These are phyloP conservation scores for Drosophila paracracens DNA, from an alignment of 2,888 invertebrate genomes.

Conservation along the genomic window DNA sequence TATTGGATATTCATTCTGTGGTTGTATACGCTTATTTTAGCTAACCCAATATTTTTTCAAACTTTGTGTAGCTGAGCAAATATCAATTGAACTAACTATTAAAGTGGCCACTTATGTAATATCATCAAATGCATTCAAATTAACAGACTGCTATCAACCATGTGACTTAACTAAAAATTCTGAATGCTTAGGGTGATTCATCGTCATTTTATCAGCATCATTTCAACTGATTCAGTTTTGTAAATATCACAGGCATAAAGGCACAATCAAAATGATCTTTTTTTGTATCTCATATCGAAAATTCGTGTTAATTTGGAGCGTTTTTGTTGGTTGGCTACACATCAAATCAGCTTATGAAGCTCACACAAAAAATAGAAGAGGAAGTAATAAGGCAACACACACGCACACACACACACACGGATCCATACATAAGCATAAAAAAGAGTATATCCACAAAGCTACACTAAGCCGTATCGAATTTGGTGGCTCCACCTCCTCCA, in stretches of 20 bases:
- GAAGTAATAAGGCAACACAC: slow-evolving; percentile 17
- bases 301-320: slow-evolving; percentile 50
- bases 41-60: neutral
- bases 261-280: slow-evolving; percentile 8
- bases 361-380: slow-evolving; percentile 4
- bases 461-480: slow-evolving; percentile 47
- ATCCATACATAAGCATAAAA: slow-evolving; percentile 1
- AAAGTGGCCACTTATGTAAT: neutral
- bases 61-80: neutral
- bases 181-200: neutral
- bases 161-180: neutral
- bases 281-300: slow-evolving; percentile 11
- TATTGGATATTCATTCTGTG: slow-evolving; percentile 26
- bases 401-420: neutral
- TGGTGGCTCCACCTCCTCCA: slow-evolving; percentile 7
- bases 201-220: slow-evolving; percentile 3
- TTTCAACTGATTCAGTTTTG: slow-evolving; percentile 21
- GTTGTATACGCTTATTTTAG: slow-evolving; percentile 4
- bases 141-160: neutral
- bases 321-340: slow-evolving; percentile 22
- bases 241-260: slow-evolving; percentile 13
- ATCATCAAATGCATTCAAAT: neutral
- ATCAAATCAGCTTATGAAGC: slow-evolving; percentile 25
- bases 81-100: slow-evolving; percentile 1
- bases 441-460: slow-evolving; percentile 26